A percentile compares a stretch with the other conserved stretches of the same genome.
phyloP scores from a whole-genome alignment of 1,140 invertebrate genomes.

The Camponotus floridanus region DNA sequence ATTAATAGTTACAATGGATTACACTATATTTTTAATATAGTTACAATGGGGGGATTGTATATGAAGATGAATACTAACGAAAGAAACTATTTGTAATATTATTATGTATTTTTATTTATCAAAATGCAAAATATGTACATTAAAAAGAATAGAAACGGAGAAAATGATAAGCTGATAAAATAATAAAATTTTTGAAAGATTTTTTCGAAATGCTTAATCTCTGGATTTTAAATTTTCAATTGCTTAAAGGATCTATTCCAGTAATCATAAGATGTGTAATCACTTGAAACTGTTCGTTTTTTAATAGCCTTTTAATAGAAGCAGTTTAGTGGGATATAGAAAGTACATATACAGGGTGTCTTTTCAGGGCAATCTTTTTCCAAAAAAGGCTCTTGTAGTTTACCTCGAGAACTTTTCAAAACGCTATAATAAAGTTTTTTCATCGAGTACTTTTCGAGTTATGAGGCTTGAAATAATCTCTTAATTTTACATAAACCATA shows the following conservation, averaged over 20 bases:
- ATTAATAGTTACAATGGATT: neutral
- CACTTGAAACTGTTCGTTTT: neutral
- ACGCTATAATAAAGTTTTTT: too few relatives aligned
- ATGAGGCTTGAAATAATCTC: too few relatives aligned
- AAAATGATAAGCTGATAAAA: too few relatives aligned
- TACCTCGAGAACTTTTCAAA: too few relatives aligned
- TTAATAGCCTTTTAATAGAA: slow-evolving; percentile 2
- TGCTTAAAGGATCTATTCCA: neutral
- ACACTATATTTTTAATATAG: neutral
- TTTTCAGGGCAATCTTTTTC: too few relatives aligned
- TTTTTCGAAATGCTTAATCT: neutral
- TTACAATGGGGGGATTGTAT: neutral
- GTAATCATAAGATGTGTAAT: neutral
- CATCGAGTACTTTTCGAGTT: too few relatives aligned
- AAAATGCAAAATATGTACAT: neutral
- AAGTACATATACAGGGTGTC: neutral
- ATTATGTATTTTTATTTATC: neutral
- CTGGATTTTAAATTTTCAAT: neutral
- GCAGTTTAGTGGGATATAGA: neutral
- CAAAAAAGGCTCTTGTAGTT: too few relatives aligned
- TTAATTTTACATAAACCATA: too few relatives aligned
- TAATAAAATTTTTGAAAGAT: neutral
- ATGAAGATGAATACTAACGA: neutral
- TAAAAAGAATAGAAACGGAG: neutral
- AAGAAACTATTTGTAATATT: neutral